Percentiles rank a stretch among this genome's conserved stretches.
Conservation (phyloP, 1,140 invertebrate genomes). For the Magallana angulata region DNA sequence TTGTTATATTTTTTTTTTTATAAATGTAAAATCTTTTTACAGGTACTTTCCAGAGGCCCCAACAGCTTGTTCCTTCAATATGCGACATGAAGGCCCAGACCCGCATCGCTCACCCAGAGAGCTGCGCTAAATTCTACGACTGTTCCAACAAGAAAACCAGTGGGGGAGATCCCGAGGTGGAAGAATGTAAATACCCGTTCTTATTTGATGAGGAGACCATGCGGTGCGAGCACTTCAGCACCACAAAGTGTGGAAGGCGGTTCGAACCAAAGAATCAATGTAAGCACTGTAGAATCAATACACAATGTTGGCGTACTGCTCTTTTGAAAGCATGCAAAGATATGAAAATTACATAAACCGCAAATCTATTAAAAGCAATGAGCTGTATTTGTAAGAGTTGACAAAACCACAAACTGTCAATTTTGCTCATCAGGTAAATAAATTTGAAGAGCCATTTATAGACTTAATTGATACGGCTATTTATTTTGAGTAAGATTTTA, state of each 20-base stretch:
- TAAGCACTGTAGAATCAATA: conserved; percentile 41
- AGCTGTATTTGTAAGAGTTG: background rate
- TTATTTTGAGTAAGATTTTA: no score
- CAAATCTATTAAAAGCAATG: background rate
- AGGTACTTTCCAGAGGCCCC: conserved; percentile 16
- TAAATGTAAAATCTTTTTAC: background rate
- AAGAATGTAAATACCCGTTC: conserved; percentile 57
- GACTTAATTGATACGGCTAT: no score
- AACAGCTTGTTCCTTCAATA: background rate
- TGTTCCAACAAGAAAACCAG: conserved; percentile 27
- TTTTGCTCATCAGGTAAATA: background rate
- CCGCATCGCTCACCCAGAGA: conserved; percentile 49
- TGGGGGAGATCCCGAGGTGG: conserved; percentile 17
- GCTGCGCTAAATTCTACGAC: conserved; percentile 59
- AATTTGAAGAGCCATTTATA: no score
- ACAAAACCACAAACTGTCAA: background rate
- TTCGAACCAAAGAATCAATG: conserved; percentile 54
- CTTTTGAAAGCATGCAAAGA: background rate
- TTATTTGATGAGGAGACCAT: conserved; percentile 53
- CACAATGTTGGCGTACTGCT: background rate
- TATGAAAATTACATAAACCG: background rate
- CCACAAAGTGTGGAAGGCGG: conserved; percentile 52
- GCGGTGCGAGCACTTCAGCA: conserved; percentile 54
- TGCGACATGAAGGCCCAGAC: background rate
- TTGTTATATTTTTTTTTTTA: no score